phyloP scores from a whole-genome alignment of 2,113 vertebrate species.

The Dasypus novemcinctus region DNA sequence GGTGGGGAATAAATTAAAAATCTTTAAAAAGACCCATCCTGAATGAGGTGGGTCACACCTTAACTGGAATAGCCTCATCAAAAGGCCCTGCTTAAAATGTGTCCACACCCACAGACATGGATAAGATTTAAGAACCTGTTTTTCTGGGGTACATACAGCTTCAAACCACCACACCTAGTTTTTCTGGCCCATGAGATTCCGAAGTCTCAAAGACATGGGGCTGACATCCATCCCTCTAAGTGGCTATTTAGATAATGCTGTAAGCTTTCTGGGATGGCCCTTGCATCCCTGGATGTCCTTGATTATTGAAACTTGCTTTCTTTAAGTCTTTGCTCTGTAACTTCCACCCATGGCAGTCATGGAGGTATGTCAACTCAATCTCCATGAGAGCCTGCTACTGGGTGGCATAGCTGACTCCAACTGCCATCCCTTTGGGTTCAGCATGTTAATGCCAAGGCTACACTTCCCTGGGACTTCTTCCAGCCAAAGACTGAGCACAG shows the following conservation, averaged over 20 bases:
- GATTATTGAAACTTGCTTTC: not conserved
- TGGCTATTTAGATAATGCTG: not conserved
- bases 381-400: not conserved
- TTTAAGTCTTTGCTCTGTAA: not conserved
- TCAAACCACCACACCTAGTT: not conserved
- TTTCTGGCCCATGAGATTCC: not conserved
- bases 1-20: too few relatives aligned
- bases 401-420: not conserved
- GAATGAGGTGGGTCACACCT: too few relatives aligned
- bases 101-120: too few relatives aligned
- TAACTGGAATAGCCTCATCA: too few relatives aligned
- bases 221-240: not conserved
- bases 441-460: not conserved
- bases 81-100: too few relatives aligned
- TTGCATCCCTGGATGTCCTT: not conserved
- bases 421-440: not conserved
- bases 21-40: too few relatives aligned
- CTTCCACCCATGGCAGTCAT: not conserved
- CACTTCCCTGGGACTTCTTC: not conserved
- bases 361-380: accelerated
- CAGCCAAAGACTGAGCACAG: not conserved
- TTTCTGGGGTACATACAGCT: too few relatives aligned
- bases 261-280: not conserved
- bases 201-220: not conserved
- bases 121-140: too few relatives aligned